Percentiles rank a stretch among this genome's conserved stretches.
These are phyloP conservation scores for Stegodyphus dumicola DNA, from an alignment of 1,140 invertebrate species.

Conservation along the genomic window DNA sequence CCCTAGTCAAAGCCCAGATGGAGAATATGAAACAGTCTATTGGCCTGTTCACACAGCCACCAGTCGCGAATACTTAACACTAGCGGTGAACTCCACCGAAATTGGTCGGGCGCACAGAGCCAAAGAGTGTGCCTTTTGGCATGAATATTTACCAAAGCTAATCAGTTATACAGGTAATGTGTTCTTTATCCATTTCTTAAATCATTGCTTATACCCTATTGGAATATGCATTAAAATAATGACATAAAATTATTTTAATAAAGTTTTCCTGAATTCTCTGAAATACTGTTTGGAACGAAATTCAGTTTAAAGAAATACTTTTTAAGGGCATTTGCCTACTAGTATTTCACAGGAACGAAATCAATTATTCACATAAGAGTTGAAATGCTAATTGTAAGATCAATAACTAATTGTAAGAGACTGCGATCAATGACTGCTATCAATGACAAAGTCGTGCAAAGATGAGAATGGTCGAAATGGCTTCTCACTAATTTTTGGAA, in stretches of 20 bases:
- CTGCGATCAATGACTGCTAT: too few species aligned
- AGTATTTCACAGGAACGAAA: too few species aligned
- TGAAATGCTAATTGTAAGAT: too few species aligned
- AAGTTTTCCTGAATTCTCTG: background rate
- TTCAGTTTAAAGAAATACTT: too few species aligned
- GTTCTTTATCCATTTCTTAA: too few species aligned
- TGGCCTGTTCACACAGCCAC: conserved; percentile 89
- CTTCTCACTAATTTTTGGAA: too few species aligned
- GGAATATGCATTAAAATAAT: background rate
- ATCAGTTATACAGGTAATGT: conserved; percentile 74
- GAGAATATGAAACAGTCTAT: conserved; percentile 72
- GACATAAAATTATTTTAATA: background rate
- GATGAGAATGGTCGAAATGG: too few species aligned
- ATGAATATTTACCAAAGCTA: conserved; percentile 90
- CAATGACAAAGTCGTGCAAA: too few species aligned
- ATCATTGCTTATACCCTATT: too few species aligned
- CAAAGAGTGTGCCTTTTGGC: conserved; percentile 96
- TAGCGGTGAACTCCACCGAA: conserved; percentile 82
- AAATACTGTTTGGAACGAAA: background rate
- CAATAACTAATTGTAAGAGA: too few species aligned
- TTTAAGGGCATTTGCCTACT: too few species aligned
- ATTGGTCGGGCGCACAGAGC: conserved; percentile 86
- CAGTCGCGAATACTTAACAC: conserved; percentile 85
- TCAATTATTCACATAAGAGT: too few species aligned
- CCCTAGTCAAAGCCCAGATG: conserved; percentile 72